phyloP scores from a whole-genome alignment of 2,888 invertebrate genomes.

The Dasysyrphus tricinctus region DNA sequence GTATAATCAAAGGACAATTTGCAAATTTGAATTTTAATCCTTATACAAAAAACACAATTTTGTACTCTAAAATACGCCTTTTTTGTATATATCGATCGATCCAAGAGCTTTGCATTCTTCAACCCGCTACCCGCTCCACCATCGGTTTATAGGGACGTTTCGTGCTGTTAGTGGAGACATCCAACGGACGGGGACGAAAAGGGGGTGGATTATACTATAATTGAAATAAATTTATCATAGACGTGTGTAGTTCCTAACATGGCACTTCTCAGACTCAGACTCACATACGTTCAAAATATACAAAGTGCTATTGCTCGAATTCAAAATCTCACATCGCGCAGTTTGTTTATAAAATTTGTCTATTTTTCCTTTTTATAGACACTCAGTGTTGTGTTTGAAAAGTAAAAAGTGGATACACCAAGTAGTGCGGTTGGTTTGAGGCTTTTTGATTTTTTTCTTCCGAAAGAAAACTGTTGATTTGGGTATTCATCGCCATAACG shows the following conservation, averaged over 20 bases:
- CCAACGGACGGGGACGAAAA: neutral
- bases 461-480: conserved; percentile 41
- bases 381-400: conserved; percentile 22
- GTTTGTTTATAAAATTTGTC: conserved; percentile 69
- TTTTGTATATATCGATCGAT: conserved; percentile 73
- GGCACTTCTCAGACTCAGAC: conserved; percentile 25
- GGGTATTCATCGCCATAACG: neutral
- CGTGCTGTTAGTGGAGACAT: conserved; percentile 34
- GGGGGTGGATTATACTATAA: conserved; percentile 51
- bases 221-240: conserved; percentile 61
- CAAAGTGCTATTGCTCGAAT: conserved; percentile 50
- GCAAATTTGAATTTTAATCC: conserved; percentile 28
- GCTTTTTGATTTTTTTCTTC: neutral
- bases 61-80: conserved; percentile 68
- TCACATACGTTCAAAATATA: conserved; percentile 31
- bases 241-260: conserved; percentile 59
- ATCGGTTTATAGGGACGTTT: conserved; percentile 24
- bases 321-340: conserved; percentile 45
- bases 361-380: conserved; percentile 54
- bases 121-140: conserved; percentile 29
- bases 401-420: conserved; percentile 1
- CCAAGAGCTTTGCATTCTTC: conserved; percentile 67
- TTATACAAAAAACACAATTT: conserved; percentile 38
- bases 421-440: conserved; percentile 14
- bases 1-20: conserved; percentile 20